phyloP scores from a whole-genome alignment of 1,140 invertebrate species.

The Cyclina sinensis region DNA sequence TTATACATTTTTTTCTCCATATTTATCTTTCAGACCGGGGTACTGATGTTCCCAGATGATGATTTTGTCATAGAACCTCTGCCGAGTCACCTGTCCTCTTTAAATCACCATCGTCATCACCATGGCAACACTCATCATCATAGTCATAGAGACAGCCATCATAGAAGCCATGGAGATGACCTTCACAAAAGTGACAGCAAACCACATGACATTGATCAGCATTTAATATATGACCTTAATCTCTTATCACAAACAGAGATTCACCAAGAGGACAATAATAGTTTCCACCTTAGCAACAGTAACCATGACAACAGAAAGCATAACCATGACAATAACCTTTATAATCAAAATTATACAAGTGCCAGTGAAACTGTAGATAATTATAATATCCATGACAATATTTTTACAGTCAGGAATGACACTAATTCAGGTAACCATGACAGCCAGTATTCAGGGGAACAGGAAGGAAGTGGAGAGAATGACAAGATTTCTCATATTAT shows the following conservation, averaged over 20 bases:
- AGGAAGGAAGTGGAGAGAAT: neutral
- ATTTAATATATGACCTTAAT: neutral
- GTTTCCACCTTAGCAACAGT: neutral
- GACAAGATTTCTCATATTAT: constrained; percentile 65
- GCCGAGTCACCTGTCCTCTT: constrained; percentile 39
- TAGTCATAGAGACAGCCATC: neutral
- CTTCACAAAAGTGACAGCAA: no score
- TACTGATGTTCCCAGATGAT: constrained; percentile 70
- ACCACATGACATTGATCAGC: neutral
- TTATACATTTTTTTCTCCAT: no score
- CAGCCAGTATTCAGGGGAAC: neutral
- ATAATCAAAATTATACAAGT: neutral
- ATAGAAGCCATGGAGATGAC: neutral
- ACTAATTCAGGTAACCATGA: constrained; percentile 30
- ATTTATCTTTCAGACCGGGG: constrained; percentile 70
- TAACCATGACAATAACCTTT: constrained; percentile 17
- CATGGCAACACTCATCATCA: constrained; percentile 20
- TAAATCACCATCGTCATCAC: constrained; percentile 33
- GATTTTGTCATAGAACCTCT: constrained; percentile 74
- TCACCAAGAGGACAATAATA: neutral
- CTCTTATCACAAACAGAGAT: neutral
- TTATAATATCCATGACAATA: neutral
- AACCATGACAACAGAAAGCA: neutral
- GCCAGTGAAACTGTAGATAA: neutral
- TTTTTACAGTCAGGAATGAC: neutral